Conservation (phyloP, 2,797 vertebrate species). For the Gobionotothen gibberifrons region DNA sequence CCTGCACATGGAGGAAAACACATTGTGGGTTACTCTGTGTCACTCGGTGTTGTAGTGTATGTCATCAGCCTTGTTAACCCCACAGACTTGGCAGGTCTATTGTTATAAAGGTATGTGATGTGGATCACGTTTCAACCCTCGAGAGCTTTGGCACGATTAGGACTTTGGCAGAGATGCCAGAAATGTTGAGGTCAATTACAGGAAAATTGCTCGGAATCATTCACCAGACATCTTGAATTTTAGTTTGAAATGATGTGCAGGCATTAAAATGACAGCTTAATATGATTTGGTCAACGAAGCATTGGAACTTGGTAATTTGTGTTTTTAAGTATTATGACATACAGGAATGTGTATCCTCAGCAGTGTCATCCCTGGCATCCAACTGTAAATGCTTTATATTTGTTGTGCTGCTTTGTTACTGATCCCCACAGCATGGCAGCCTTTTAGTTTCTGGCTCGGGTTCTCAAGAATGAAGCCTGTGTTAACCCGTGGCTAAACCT, state of each 20-base stretch:
- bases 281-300: background rate
- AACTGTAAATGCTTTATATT: constrained; percentile 32
- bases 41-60: background rate
- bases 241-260: background rate
- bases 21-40: constrained; percentile 21
- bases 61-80: constrained; percentile 16
- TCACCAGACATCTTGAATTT: background rate
- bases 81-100: background rate
- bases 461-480: constrained; percentile 49
- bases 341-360: constrained; percentile 7
- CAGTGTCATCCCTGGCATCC: constrained; percentile 18
- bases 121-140: background rate
- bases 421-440: constrained; percentile 55
- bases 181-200: background rate
- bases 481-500: constrained; percentile 27
- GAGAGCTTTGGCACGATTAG: constrained; percentile 1
- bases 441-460: constrained; percentile 46
- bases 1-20: constrained; percentile 21
- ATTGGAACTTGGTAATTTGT: background rate
- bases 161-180: background rate
- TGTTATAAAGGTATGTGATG: background rate
- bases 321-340: background rate
- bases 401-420: constrained; percentile 34
- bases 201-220: background rate
- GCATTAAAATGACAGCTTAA: background rate